Conservation (phyloP, 1,140 invertebrate genomes). For the Drosophila azteca region DNA sequence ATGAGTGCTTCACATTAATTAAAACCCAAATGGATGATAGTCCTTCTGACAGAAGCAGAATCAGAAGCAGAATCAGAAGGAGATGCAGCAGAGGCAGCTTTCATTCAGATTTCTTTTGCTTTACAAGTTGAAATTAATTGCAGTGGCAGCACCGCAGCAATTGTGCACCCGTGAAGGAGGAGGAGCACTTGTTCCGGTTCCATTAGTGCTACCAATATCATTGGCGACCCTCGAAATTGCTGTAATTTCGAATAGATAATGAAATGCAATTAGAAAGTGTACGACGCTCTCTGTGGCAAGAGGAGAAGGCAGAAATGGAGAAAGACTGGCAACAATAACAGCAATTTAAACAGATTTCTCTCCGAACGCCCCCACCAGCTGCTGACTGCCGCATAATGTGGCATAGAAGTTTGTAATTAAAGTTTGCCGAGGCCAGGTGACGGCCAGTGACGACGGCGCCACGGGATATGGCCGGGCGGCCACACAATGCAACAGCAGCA, state of each 20-base stretch:
- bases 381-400: conserved; percentile 55
- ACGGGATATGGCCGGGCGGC: conserved; percentile 38
- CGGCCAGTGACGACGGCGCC: conserved; percentile 21
- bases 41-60: conserved; percentile 8
- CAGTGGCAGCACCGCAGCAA: conserved; percentile 34
- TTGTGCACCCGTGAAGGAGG: conserved; percentile 7
- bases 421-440: conserved; percentile 66
- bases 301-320: too few species aligned
- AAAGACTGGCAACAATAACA: conserved; percentile 57
- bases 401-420: conserved; percentile 70
- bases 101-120: conserved; percentile 27
- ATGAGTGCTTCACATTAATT: conserved; percentile 52
- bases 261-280: conserved; percentile 75
- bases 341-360: conserved; percentile 64
- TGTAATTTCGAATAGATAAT: conserved; percentile 72
- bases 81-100: conserved; percentile 15
- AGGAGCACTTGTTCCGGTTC: conserved; percentile 40
- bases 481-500: conserved; percentile 43
- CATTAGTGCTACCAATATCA: conserved; percentile 42
- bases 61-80: conserved; percentile 18
- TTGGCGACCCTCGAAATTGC: conserved; percentile 40
- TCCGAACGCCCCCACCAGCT: conserved; percentile 1
- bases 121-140: conserved; percentile 63
- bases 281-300: conserved; percentile 1
- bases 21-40: conserved; percentile 35